Evolutionary conservation across 2,797 vertebrate species (phyloP).

Genomic region (Hyperoplus immaculatus): DNA sequence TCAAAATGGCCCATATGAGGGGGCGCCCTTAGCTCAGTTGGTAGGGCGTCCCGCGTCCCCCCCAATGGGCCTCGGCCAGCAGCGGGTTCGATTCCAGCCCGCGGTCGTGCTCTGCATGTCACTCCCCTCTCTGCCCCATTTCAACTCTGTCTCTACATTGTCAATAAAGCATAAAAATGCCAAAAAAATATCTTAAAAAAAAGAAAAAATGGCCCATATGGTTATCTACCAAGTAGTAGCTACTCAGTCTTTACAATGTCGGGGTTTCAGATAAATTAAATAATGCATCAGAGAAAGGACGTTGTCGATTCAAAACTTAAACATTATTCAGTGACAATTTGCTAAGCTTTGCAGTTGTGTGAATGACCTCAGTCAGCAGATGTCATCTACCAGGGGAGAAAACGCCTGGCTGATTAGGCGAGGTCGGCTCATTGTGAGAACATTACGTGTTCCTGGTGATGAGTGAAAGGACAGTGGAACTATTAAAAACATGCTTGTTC

Average conservation of each 20-base stretch:
- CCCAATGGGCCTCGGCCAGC: too few species aligned
- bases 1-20: too few species aligned
- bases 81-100: too few species aligned
- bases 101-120: too few species aligned
- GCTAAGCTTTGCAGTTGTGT: not conserved
- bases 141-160: too few species aligned
- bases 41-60: too few species aligned
- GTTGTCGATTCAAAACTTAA: not conserved
- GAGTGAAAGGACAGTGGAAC: conserved; percentile 9
- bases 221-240: too few species aligned
- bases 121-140: too few species aligned
- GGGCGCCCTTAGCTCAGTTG: too few species aligned
- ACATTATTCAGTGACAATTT: not conserved
- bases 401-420: not conserved
- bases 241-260: not conserved
- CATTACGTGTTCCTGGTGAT: conserved; percentile 1
- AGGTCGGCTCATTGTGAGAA: conserved; percentile 21
- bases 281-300: not conserved
- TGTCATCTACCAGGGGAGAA: not conserved
- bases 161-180: too few species aligned
- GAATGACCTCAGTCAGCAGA: not conserved
- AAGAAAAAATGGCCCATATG: too few species aligned
- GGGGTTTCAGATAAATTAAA: not conserved
- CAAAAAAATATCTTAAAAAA: too few species aligned
- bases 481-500: conserved; percentile 8